Evolutionary conservation across 2,797 vertebrate genomes (phyloP).

Genomic region (Moxostoma hubbsi): DNA sequence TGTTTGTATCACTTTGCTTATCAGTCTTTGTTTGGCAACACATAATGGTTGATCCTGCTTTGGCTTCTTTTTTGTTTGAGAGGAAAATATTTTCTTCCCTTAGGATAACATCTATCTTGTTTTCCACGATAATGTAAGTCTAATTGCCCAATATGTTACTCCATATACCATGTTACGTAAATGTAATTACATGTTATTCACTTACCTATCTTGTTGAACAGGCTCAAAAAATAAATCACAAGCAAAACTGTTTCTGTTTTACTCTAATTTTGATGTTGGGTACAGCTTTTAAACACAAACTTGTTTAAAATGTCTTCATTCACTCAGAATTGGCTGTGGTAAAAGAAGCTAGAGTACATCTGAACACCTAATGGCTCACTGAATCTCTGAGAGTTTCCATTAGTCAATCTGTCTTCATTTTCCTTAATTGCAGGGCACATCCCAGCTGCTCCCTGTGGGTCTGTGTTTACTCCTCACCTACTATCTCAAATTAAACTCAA

Average conservation of each 20-base stretch:
- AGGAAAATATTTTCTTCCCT: no score
- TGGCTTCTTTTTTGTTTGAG: no score
- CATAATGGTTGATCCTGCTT: no score
- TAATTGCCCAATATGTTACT: no score
- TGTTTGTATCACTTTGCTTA: no score
- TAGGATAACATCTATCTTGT: no score
- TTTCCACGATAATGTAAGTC: no score
- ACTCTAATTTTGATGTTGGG: not conserved
- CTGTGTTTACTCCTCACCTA: constrained; percentile 26
- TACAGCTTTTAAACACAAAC: not conserved
- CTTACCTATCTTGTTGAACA: no score
- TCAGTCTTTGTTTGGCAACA: no score
- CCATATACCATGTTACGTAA: no score
- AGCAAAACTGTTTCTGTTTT: not conserved
- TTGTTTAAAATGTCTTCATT: constrained; percentile 7
- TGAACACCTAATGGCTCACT: not conserved
- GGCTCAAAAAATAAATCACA: no score
- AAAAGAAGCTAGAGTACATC: constrained; percentile 16
- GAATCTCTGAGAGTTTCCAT: constrained; percentile 20
- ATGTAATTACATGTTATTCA: no score
- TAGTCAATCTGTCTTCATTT: constrained; percentile 47
- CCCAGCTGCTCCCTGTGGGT: constrained; percentile 5
- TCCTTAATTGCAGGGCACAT: constrained; percentile 45
- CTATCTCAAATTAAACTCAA: constrained; percentile 19
- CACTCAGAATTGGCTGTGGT: not conserved